Conservation (phyloP, 2,888 invertebrate genomes). For the Schizaphis graminum region DNA sequence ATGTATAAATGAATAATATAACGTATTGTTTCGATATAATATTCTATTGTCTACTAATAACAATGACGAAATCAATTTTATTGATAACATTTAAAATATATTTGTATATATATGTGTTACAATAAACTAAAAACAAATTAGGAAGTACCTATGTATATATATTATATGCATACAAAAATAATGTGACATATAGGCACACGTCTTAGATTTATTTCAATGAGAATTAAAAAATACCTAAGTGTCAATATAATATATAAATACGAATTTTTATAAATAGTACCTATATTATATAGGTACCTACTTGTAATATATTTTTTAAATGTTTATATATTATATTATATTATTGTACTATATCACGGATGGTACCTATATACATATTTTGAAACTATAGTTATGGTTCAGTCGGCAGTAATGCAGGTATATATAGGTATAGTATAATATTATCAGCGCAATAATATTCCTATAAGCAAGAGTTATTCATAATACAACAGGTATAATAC, state of each 20-base stretch:
- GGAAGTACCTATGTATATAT: not conserved
- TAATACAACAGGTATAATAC: not conserved
- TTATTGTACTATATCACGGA: not conserved
- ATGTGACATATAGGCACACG: not conserved
- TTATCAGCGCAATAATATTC: not conserved
- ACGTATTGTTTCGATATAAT: not conserved
- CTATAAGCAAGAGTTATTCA: not conserved
- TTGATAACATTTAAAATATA: conserved; percentile 8
- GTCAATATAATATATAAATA: not conserved
- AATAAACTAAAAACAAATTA: conserved; percentile 5
- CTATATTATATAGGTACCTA: not conserved
- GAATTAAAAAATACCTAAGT: not conserved
- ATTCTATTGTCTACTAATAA: conserved; percentile 7
- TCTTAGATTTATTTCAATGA: not conserved
- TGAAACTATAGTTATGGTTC: not conserved
- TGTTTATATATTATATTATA: not conserved
- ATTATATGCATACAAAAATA: not conserved
- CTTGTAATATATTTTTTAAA: not conserved
- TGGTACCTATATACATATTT: not conserved
- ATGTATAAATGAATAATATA: not conserved
- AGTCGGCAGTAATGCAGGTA: not conserved
- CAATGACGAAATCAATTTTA: conserved; percentile 4
- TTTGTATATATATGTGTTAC: not conserved
- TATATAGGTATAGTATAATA: not conserved
- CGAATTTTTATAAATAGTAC: not conserved